Conservation (phyloP, 2,113 vertebrate species). For the Dissostichus mawsoni region DNA sequence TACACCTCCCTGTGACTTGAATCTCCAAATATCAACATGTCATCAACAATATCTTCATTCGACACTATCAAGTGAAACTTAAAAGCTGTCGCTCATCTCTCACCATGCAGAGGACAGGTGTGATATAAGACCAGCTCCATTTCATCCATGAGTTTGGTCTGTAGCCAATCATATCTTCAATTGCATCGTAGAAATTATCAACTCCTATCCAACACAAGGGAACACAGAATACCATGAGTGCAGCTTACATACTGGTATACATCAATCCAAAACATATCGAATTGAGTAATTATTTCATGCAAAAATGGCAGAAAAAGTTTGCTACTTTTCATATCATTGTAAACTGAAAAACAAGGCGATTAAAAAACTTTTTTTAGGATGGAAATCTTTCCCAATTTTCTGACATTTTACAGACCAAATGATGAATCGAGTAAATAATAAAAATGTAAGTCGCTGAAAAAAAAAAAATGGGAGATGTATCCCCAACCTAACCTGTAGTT, state of each 20-base stretch:
- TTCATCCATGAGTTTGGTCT: constrained; percentile 99
- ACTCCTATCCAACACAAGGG: constrained; percentile 83
- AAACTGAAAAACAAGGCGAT: too few species aligned
- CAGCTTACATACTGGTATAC: not conserved
- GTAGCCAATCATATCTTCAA: constrained; percentile 99
- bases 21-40: not conserved
- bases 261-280: too few species aligned
- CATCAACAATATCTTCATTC: not conserved
- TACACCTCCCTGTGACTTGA: constrained; percentile 13
- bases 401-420: too few species aligned
- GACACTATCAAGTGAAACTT: not conserved
- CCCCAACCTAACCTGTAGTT: too few species aligned
- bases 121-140: constrained; percentile 97
- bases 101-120: constrained; percentile 95
- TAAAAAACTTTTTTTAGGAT: too few species aligned
- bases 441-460: too few species aligned
- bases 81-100: constrained; percentile 58
- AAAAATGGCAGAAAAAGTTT: too few species aligned
- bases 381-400: too few species aligned
- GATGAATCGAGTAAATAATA: too few species aligned
- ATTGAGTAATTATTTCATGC: too few species aligned
- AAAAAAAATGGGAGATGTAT: too few species aligned
- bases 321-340: too few species aligned
- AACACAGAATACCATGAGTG: not conserved
- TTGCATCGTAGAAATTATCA: constrained; percentile 96